Base-by-base conservation (phyloP, 2,113 vertebrate genomes). In the Heterochromis multidens region DNA sequence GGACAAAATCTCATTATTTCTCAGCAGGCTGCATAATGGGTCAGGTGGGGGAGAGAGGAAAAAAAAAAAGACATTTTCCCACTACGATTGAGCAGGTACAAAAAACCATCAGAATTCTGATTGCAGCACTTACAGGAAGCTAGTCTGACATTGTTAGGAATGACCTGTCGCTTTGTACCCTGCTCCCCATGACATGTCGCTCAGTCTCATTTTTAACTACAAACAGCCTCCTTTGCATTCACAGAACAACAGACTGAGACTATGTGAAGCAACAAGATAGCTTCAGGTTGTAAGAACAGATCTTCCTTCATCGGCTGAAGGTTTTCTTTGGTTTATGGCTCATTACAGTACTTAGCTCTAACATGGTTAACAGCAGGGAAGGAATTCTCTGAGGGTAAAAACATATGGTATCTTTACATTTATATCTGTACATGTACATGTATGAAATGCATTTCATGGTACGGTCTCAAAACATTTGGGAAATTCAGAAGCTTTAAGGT, bases 1-100 rank as follows among this genome's bases (percentile, higher is more conserved):
- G 89, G 88, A 93, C 90, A 85, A 92, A 87, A 93, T 93, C 93
- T 94, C 90, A 95, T 93, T 94, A 93, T 94, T 94, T 89, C 88
- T 80, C 88, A 89, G 90, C 89, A 88, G 92, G 83, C 88, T 89
- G 81, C 84, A 84, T 91, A 92, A 93, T 94, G 87, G 91, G 88
- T 93, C 90, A 90, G 80, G 81, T 91, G 87, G 79, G 23, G 3
- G 21, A 2, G 10, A 54, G 6, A 29, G 2, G 11, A 1, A 3
- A 54, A 14, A 77, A 77, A 80, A 61, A 67, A 70, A 79, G 79
- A 89, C 81, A 89, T 93, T 90, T 93, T 89, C 83, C 80, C 80
- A 86, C 83, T 89, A 81, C 58, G 21, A 93, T 61, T 83, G 81
- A 88, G 87, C 79, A 57, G 63, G 77, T 79, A 88, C 85, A 90